phyloP scores from a whole-genome alignment of 2,888 invertebrate genomes.

The Listrodromus nycthemerus region DNA sequence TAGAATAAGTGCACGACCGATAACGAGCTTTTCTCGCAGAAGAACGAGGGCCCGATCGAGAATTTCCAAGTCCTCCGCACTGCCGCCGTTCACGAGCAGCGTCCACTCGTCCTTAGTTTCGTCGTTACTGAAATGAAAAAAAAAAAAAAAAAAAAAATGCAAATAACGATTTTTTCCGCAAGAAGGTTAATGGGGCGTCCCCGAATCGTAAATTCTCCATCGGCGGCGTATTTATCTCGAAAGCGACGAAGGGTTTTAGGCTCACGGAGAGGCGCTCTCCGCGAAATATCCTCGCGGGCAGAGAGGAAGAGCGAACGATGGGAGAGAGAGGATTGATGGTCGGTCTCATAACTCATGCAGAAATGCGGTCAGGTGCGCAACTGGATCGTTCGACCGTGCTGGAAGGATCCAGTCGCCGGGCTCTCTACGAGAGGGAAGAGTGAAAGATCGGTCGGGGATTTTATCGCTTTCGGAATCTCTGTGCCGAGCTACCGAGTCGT shows the following conservation, averaged over 20 bases:
- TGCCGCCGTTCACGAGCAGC: slow-evolving; percentile 85
- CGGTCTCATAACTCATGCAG: slow-evolving; percentile 77
- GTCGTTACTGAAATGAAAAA: slow-evolving; percentile 81
- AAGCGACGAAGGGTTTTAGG: slow-evolving; percentile 45
- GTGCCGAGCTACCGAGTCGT: slow-evolving; percentile 46
- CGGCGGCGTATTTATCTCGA: background rate
- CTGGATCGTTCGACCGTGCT: slow-evolving; percentile 76
- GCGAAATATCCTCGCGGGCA: slow-evolving; percentile 4
- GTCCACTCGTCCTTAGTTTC: slow-evolving; percentile 85
- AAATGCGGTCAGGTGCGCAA: slow-evolving; percentile 82
- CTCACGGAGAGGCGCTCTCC: background rate
- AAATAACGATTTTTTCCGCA: background rate
- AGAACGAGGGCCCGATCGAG: slow-evolving; percentile 85
- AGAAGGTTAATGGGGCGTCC: background rate
- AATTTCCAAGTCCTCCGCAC: slow-evolving; percentile 85
- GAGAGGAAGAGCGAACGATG: slow-evolving; percentile 8
- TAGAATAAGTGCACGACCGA: slow-evolving; percentile 77
- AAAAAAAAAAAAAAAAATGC: too few relatives aligned
- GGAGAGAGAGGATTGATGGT: slow-evolving; percentile 73
- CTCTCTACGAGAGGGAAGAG: slow-evolving; percentile 28
- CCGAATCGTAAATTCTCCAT: slow-evolving; percentile 6
- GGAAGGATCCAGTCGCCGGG: background rate
- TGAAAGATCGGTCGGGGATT: slow-evolving; percentile 43
- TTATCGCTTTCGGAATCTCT: slow-evolving; percentile 60
- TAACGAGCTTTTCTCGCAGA: slow-evolving; percentile 80